Conservation (phyloP, 2,888 invertebrate genomes). For the Pollenia amentaria region DNA sequence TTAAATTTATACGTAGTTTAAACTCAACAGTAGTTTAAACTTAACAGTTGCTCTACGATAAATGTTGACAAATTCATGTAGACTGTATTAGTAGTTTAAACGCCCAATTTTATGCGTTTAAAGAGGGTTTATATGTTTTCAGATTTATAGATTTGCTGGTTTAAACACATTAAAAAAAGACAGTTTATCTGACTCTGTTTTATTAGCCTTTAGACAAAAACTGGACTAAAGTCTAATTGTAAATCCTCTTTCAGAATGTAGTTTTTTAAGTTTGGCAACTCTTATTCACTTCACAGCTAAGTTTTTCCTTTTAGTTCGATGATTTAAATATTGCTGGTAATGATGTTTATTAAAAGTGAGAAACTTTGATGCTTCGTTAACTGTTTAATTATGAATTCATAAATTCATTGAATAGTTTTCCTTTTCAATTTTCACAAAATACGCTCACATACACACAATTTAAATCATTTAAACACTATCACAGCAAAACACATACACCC, state of each 20-base stretch:
- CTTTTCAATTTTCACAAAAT: conserved; percentile 20
- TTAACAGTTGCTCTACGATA: no score
- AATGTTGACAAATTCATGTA: no score
- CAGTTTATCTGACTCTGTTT: no score
- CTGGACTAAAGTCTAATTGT: no score
- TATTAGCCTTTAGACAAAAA: no score
- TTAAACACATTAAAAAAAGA: no score
- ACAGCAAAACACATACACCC: background rate
- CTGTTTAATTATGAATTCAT: conserved; percentile 42
- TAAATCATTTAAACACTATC: conserved; percentile 6
- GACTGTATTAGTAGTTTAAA: no score
- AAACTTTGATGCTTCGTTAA: conserved; percentile 25
- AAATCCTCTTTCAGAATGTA: background rate
- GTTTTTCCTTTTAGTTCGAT: background rate
- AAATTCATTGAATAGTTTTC: conserved; percentile 38
- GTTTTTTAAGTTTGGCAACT: background rate
- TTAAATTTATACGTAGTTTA: no score
- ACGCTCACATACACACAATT: background rate
- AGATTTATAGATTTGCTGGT: no score
- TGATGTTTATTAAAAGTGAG: conserved; percentile 35
- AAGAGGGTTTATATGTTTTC: no score
- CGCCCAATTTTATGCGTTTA: no score
- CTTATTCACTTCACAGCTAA: background rate
- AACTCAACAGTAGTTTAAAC: no score
- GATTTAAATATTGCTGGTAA: conserved; percentile 22